Conservation (phyloP, 2,888 invertebrate species). For the Monopis laevigella region DNA sequence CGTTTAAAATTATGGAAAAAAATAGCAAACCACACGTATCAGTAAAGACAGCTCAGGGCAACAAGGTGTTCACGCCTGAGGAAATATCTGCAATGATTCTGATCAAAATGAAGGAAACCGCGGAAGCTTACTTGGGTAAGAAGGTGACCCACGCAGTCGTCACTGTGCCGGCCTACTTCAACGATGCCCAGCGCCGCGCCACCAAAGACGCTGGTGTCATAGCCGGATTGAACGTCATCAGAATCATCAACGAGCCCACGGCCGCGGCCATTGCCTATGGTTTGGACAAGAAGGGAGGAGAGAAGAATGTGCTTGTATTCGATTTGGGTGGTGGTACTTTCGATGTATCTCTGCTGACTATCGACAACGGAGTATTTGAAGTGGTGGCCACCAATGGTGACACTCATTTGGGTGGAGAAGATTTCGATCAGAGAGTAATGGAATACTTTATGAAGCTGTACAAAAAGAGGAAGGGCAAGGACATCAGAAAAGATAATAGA, state of each 20-base stretch:
- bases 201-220: conserved; percentile 98
- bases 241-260: conserved; percentile 98
- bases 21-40: conserved; percentile 94
- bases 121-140: conserved; percentile 97
- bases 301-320: conserved; percentile 98
- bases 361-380: conserved; percentile 99
- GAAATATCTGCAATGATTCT: conserved; percentile 99
- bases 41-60: conserved; percentile 83
- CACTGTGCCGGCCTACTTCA: conserved; percentile 98
- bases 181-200: conserved; percentile 98
- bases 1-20: conserved; percentile 94
- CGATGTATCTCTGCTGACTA: conserved; percentile 97
- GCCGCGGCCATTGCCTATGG: conserved; percentile 98
- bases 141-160: conserved; percentile 83
- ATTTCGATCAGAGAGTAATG: conserved; percentile 98
- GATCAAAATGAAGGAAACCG: conserved; percentile 97
- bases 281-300: conserved; percentile 95
- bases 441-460: conserved; percentile 98
- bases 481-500: conserved; percentile 92
- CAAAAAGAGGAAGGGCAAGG: conserved; percentile 99
- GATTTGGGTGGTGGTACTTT: conserved; percentile 99
- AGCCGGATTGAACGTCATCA: conserved; percentile 90
- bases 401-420: conserved; percentile 98
- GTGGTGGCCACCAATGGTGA: conserved; percentile 93
- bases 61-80: conserved; percentile 95